Conservation (phyloP, 2,888 invertebrate genomes). For the Andrena haemorrhoa region DNA sequence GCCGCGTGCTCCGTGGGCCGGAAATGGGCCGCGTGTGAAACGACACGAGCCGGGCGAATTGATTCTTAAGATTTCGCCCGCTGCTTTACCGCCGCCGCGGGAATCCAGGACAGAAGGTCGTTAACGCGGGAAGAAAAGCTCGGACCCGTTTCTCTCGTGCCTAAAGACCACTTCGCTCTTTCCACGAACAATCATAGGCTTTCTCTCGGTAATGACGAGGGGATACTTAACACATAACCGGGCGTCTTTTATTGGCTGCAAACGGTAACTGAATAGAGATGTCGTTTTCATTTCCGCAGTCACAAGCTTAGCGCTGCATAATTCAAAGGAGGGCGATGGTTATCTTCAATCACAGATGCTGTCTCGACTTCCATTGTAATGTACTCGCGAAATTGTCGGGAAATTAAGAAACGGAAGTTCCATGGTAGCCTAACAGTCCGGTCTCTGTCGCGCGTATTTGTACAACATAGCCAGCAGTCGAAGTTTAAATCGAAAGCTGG, state of each 20-base stretch:
- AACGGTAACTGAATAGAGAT: constrained; percentile 18
- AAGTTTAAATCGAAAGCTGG: constrained; percentile 9
- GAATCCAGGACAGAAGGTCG: constrained; percentile 49
- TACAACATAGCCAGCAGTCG: not conserved
- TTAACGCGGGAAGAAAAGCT: constrained; percentile 61
- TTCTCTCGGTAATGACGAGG: constrained; percentile 42
- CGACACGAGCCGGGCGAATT: constrained; percentile 40
- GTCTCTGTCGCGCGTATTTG: not conserved
- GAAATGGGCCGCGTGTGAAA: constrained; percentile 64
- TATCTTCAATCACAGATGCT: not conserved
- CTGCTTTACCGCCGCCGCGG: constrained; percentile 62
- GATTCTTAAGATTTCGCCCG: constrained; percentile 62
- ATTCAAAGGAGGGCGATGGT: not conserved
- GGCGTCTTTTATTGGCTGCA: not conserved
- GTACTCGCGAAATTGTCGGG: not conserved
- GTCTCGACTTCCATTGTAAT: not conserved
- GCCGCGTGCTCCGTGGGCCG: constrained; percentile 27
- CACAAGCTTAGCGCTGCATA: not conserved
- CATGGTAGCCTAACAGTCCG: not conserved
- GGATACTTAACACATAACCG: constrained; percentile 21
- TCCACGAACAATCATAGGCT: constrained; percentile 49
- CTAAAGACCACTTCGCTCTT: constrained; percentile 32
- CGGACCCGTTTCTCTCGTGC: constrained; percentile 27
- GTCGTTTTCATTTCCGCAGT: constrained; percentile 1
- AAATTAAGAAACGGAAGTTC: constrained; percentile 15